Percentiles rank a stretch among this genome's conserved stretches.
Evolutionary conservation across 2,797 vertebrate genomes (phyloP).

Genomic region (Bothrops alternatus): DNA sequence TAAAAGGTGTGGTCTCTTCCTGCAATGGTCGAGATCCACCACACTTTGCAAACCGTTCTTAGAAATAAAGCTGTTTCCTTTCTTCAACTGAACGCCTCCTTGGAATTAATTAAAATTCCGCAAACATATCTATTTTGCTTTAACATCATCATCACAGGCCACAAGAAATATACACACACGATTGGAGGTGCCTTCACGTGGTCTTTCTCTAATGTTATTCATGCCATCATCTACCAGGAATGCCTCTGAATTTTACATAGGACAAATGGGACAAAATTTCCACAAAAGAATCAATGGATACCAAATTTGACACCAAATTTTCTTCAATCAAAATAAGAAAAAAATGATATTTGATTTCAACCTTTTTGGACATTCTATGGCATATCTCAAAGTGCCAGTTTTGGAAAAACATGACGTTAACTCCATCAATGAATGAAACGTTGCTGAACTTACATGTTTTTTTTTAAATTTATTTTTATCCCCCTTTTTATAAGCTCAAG

Average conservation of each 20-base stretch:
- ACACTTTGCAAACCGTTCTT: too few relatives aligned
- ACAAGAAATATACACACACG: neutral
- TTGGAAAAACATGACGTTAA: neutral
- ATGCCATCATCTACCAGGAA: neutral
- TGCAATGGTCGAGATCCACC: too few relatives aligned
- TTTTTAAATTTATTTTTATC: neutral
- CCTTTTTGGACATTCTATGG: neutral
- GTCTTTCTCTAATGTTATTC: neutral
- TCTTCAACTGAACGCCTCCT: too few relatives aligned
- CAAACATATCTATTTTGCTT: neutral
- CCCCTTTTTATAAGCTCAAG: neutral
- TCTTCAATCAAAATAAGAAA: neutral
- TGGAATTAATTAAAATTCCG: too few relatives aligned
- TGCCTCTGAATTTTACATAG: neutral
- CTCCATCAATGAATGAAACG: neutral
- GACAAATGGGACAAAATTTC: neutral
- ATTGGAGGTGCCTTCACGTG: neutral
- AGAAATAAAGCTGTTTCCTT: too few relatives aligned
- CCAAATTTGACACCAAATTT: neutral
- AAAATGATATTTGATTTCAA: neutral
- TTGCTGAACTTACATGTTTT: neutral
- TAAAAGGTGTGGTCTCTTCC: too few relatives aligned
- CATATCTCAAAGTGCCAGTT: neutral
- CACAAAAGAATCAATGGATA: neutral
- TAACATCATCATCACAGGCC: neutral